phyloP scores from a whole-genome alignment of 2,888 invertebrate genomes.

The Hyppa rectilinea region DNA sequence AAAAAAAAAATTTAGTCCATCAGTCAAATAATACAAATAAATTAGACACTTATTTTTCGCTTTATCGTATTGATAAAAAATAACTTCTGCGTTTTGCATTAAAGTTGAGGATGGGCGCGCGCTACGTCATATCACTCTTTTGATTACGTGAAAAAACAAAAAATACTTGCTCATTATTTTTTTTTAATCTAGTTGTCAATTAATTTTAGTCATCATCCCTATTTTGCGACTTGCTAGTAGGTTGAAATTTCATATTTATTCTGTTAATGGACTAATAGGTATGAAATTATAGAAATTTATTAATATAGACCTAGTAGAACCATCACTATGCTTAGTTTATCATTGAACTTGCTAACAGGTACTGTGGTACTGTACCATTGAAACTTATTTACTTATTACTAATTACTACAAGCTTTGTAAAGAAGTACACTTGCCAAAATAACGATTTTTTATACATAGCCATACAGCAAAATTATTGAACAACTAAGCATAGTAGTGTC shows the following conservation, averaged over 20 bases:
- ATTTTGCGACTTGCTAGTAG: neutral
- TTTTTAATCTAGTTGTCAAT: too few species aligned
- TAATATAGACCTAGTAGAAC: constrained; percentile 2
- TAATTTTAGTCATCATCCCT: too few species aligned
- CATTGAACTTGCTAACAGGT: neutral
- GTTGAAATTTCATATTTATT: neutral
- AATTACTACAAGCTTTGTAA: neutral
- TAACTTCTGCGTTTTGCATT: too few species aligned
- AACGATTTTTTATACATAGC: neutral
- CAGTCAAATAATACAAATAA: too few species aligned
- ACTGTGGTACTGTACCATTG: neutral
- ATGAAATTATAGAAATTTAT: neutral
- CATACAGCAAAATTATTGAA: neutral
- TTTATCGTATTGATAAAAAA: too few species aligned
- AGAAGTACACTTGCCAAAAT: neutral
- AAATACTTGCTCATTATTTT: too few species aligned
- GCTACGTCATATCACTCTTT: too few species aligned
- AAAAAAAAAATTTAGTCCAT: too few species aligned
- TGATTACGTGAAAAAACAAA: too few species aligned
- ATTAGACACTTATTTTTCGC: too few species aligned
- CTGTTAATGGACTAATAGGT: neutral
- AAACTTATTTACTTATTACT: neutral
- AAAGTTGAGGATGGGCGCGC: too few species aligned
- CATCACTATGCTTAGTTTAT: constrained; percentile 35
- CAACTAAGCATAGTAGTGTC: constrained; percentile 32